Evolutionary conservation across 2,797 vertebrate species (phyloP).

Genomic region (Periparus ater): DNA sequence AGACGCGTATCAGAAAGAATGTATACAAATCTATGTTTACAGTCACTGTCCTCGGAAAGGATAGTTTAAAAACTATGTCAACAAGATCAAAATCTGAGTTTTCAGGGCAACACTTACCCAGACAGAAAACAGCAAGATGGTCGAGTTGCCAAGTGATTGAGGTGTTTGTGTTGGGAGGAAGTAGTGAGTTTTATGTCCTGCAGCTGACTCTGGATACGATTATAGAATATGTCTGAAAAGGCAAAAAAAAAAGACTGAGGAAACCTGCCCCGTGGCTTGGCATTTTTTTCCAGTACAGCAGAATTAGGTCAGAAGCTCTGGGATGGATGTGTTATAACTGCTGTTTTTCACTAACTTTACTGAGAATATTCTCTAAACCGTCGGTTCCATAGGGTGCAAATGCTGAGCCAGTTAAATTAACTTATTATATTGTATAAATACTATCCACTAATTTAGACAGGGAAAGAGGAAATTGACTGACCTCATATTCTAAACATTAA

Average conservation of each 20-base stretch:
- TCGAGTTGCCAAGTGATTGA: background rate
- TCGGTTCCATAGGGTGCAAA: background rate
- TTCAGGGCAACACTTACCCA: background rate
- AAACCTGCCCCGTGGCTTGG: background rate
- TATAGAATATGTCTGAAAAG: background rate
- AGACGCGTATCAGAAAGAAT: too few relatives aligned
- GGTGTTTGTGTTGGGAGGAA: background rate
- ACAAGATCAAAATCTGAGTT: too few relatives aligned
- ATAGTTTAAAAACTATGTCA: too few relatives aligned
- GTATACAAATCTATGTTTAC: too few relatives aligned
- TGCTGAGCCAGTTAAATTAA: background rate
- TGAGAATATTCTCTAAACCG: background rate
- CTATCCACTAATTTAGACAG: background rate
- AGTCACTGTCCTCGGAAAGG: too few relatives aligned
- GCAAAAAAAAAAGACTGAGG: background rate
- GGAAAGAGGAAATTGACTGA: background rate
- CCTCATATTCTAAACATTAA: background rate
- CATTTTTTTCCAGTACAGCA: background rate
- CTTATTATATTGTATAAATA: background rate
- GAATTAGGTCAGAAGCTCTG: background rate
- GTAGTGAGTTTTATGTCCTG: rapidly evolving
- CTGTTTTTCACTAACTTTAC: background rate
- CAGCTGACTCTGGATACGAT: rapidly evolving
- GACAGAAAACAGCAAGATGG: background rate
- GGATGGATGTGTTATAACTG: background rate